Base-by-base conservation (phyloP, 2,888 invertebrate species). In the Mesorhabditis spiculigera region DNA sequence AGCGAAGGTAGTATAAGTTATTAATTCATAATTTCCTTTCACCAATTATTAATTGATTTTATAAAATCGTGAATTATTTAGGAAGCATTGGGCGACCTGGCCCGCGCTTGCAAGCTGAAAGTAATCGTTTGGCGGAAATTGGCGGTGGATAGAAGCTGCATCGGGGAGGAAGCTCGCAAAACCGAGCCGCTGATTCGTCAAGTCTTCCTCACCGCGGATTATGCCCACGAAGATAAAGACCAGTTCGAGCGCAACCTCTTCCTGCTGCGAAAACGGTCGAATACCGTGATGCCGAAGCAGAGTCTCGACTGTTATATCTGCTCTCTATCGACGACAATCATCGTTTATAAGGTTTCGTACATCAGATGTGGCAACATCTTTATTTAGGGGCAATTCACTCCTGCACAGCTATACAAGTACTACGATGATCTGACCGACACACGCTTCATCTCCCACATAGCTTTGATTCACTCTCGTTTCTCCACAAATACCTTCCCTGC, bases 401-500 rank as follows among this genome's bases (percentile, higher is more conserved):
- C 58, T 10, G 58, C 58, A 86, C 98, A 98, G 87, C 88, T 95
- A 86, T 93, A 93, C 92, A 89, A 90, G 28, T 92, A 91, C 85
- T 92, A 90, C 85, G 85, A 87, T 69, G 92, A 92, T 85, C 87
- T 92, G 68, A 75, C 74, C n/a, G 78, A 86, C 79, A 87, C 88
- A 4, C 87, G 87, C 43, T 98, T 93, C 88, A 92, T 94, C 83
- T 94, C 95, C 4, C 95, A 97, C 88, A 88, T 98, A 87, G 94
- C 97, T 63, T 88, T 98, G 86, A 95, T 98, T 5, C 98, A 98
- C 87, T 96, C 96, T 62, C 90, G 98, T 78, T 98, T 98, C 89
- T 97, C 97, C 13, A 98, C 98, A 77, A 98, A 98, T 88, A 98
- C 98, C 43, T 98, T 98, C 87, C 98, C 98, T 16, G 95, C 94